Evolutionary conservation across 1,140 invertebrate species (phyloP).

Genomic region (Parasteatoda tepidariorum): DNA sequence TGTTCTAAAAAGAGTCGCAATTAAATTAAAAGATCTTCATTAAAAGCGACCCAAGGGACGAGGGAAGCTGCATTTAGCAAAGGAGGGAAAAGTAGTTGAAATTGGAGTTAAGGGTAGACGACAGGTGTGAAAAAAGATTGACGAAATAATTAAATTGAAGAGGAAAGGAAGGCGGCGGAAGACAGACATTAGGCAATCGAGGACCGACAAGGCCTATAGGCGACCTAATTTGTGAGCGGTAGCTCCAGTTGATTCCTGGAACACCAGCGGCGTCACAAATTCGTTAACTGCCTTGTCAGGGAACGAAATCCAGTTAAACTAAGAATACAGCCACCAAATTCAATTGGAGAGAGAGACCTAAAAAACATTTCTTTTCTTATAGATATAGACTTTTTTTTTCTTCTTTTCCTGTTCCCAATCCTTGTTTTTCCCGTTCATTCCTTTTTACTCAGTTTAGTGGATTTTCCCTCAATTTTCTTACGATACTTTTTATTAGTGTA

Average conservation of each 20-base stretch:
- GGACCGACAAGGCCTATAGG: conserved; percentile 51
- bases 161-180: not conserved
- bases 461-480: conserved; percentile 42
- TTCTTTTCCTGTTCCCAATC: not conserved
- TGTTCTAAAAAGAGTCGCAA: too few species aligned
- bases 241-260: conserved; percentile 18
- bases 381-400: not conserved
- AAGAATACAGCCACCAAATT: conserved; percentile 51
- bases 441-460: conserved; percentile 30
- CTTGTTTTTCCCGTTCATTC: conserved; percentile 5
- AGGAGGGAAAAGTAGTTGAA: too few species aligned
- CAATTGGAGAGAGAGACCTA: conserved; percentile 37
- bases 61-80: too few species aligned
- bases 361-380: conserved; percentile 25
- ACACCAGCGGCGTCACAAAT: conserved; percentile 40
- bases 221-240: conserved; percentile 45
- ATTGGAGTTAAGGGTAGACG: too few species aligned
- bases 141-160: conserved; percentile 29
- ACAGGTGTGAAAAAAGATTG: not conserved
- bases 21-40: too few species aligned
- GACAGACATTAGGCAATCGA: conserved; percentile 43
- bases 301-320: conserved; percentile 47
- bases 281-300: conserved; percentile 56
- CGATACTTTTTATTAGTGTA: not conserved
- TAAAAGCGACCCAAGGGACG: too few species aligned